A percentile compares a stretch with the other conserved stretches of the same genome.
Evolutionary conservation across 2,113 vertebrate species (phyloP).

Genomic region (Prionailurus viverrinus): DNA sequence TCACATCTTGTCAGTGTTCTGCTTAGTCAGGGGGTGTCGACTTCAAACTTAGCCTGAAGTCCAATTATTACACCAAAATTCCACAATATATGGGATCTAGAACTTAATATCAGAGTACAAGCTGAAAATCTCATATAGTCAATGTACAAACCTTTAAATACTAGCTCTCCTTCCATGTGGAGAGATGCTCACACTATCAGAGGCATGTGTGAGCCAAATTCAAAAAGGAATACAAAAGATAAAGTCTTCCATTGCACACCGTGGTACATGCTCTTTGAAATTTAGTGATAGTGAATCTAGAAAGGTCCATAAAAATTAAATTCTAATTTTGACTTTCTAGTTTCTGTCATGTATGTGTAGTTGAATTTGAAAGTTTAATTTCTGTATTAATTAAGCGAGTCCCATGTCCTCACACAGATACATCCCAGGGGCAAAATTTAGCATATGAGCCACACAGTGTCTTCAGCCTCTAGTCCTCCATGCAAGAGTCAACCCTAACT

Average conservation of each 20-base stretch:
- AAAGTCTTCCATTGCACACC: background rate
- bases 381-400: background rate
- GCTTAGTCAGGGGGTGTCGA: background rate
- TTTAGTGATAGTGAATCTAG: background rate
- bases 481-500: background rate
- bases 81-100: background rate
- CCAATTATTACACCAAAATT: background rate
- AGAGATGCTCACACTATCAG: background rate
- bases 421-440: background rate
- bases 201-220: background rate
- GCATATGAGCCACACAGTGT: background rate
- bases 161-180: background rate
- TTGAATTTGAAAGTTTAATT: background rate
- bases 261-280: background rate
- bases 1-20: background rate
- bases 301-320: background rate
- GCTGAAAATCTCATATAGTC: background rate
- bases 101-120: background rate
- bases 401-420: background rate
- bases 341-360: background rate
- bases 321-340: background rate
- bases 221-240: background rate
- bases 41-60: background rate
- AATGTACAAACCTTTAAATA: background rate
- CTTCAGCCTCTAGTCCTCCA: background rate